Base-by-base conservation (phyloP, 2,797 vertebrate genomes). In the Knipowitschia caucasica region DNA sequence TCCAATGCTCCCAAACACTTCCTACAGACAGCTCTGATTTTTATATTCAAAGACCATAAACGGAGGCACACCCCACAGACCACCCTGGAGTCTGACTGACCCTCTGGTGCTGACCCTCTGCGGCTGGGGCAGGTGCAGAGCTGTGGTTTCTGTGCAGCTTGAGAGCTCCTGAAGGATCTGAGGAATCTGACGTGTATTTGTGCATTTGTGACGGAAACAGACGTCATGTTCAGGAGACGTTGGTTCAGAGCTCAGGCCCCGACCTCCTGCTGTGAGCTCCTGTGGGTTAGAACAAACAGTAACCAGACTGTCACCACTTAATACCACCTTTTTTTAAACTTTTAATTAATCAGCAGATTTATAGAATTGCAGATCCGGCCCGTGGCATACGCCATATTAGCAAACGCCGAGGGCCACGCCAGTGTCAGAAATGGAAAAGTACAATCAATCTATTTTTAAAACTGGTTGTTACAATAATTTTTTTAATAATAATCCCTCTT, bases 171-270 rank as follows among this genome's bases (percentile, higher is more conserved):
- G 42, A 53, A 53, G 57, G 75, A 70, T 73, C 40, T 35, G 47
- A 68, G 63, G 78, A 85, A 84, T 83, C 59, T 55, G 23, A 14
- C 9, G 17, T 45, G 53, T 59, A 64, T 79, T 82, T 68, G 69
- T 50, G 64, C 71, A 76, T 78, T 77, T 60, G 70, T 4, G 61
- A 66, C 49, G 7, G 27, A 15, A 39, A 8, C 67, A 71, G 67
- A 61, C 58, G 60, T 27, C 67, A 56, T 14, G 55, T 34, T 17
- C 12, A 5, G 21, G 35, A 21, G 60, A 50, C 62, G 81, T 76
- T 80, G 71, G 69, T 71, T 74, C 71, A 73, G 76, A 62, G 63
- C 44, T 31, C 29, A 53, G 7, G 3, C 38, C 52, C 64, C 26
- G 4, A 49, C 11, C 74, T 64, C 72, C 79, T 63, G 67, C 80